phyloP scores from a whole-genome alignment of 2,113 vertebrate genomes.

The Macaca mulatta region DNA sequence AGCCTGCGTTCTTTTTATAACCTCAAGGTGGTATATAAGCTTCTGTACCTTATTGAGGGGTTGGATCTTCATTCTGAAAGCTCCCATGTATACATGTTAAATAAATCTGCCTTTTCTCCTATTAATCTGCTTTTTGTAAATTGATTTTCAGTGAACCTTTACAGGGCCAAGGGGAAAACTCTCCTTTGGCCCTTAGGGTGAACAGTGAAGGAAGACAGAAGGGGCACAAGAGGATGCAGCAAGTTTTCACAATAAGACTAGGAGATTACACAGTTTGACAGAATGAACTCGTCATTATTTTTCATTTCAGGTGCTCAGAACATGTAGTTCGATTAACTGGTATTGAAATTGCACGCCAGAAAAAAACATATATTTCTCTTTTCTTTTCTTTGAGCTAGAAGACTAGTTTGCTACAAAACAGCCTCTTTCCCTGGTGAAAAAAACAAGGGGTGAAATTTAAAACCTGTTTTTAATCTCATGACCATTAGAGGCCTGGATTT shows the following conservation, averaged over 20 bases:
- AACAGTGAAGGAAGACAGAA: neutral
- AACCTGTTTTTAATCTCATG: neutral
- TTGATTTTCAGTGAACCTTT: no score
- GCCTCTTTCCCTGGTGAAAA: neutral
- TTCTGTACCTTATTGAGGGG: no score
- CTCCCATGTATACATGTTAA: no score
- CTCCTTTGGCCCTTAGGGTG: neutral
- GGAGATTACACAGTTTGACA: neutral
- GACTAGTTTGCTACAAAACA: neutral
- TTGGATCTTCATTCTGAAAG: no score
- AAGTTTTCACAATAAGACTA: neutral
- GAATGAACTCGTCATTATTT: neutral
- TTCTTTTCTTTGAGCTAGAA: neutral
- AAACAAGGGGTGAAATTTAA: neutral
- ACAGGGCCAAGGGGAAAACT: no score
- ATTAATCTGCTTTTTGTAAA: no score
- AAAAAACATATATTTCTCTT: neutral
- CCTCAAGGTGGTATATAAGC: no score
- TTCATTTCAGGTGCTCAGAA: neutral
- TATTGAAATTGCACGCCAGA: neutral
- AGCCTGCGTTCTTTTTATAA: no score
- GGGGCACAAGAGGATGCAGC: neutral
- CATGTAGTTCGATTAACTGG: neutral
- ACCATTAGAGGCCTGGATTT: neutral
- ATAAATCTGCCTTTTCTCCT: no score